Conservation (phyloP, 2,888 invertebrate genomes). For the Phaedon cochleariae region DNA sequence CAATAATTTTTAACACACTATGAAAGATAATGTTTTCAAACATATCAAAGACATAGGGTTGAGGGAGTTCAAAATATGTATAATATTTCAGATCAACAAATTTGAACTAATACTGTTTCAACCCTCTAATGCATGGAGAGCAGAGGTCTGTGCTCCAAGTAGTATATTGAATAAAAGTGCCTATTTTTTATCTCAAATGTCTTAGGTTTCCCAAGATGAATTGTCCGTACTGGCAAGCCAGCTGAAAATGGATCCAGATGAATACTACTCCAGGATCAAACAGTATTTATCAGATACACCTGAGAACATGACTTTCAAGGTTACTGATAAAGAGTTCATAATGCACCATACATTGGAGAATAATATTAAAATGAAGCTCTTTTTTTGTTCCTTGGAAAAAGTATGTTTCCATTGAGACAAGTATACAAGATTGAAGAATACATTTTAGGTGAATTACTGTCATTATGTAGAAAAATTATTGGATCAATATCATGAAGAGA, state of each 20-base stretch:
- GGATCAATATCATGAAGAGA: background rate
- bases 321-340: slow-evolving; percentile 1
- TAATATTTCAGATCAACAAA: background rate
- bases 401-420: background rate
- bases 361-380: slow-evolving; percentile 10
- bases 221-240: background rate
- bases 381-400: background rate
- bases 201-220: background rate
- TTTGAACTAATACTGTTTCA: background rate
- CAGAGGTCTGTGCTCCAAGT: background rate
- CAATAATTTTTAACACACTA: too few relatives aligned
- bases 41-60: background rate
- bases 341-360: background rate
- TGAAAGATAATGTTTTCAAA: background rate
- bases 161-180: background rate
- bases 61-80: background rate
- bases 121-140: slow-evolving; percentile 7
- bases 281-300: background rate
- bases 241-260: background rate
- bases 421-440: background rate
- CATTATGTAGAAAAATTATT: background rate
- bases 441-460: background rate
- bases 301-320: background rate
- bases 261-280: slow-evolving; percentile 3
- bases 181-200: background rate